Conservation (phyloP, 2,888 invertebrate genomes). For the Yponomeuta cagnagella region DNA sequence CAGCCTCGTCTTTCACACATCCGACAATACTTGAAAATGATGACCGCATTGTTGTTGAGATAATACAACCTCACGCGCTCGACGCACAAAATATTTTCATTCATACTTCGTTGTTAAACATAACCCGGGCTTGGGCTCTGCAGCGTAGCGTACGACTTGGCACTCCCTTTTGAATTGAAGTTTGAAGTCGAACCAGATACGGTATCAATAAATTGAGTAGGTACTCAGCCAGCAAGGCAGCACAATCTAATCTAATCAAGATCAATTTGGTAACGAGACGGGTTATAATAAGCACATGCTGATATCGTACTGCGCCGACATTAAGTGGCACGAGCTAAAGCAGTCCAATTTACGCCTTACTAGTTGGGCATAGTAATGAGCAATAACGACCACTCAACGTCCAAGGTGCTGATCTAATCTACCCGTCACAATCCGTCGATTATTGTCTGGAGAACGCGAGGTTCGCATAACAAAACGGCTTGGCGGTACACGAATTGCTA, state of each 20-base stretch:
- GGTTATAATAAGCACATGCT: neutral
- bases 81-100: neutral
- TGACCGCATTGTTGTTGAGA: slow-evolving; percentile 42
- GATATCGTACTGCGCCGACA: neutral
- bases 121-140: too few relatives aligned
- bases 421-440: slow-evolving; percentile 16
- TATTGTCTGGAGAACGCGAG: slow-evolving; percentile 12
- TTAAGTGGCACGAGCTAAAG: slow-evolving; percentile 1
- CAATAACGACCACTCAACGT: slow-evolving; percentile 27
- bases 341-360: slow-evolving; percentile 43
- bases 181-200: too few relatives aligned
- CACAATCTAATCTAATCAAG: neutral
- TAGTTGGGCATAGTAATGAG: slow-evolving; percentile 50
- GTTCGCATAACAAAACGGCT: neutral
- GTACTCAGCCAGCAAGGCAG: neutral
- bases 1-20: slow-evolving; percentile 12
- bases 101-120: neutral
- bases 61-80: slow-evolving; percentile 3
- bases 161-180: too few relatives aligned
- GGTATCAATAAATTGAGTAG: too few relatives aligned
- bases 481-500: neutral
- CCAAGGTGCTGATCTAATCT: slow-evolving; percentile 44
- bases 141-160: too few relatives aligned
- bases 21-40: slow-evolving; percentile 29
- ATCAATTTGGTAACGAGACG: slow-evolving; percentile 1